Base-by-base conservation (phyloP, 1,140 invertebrate genomes). In the Drosophila carrolli region DNA sequence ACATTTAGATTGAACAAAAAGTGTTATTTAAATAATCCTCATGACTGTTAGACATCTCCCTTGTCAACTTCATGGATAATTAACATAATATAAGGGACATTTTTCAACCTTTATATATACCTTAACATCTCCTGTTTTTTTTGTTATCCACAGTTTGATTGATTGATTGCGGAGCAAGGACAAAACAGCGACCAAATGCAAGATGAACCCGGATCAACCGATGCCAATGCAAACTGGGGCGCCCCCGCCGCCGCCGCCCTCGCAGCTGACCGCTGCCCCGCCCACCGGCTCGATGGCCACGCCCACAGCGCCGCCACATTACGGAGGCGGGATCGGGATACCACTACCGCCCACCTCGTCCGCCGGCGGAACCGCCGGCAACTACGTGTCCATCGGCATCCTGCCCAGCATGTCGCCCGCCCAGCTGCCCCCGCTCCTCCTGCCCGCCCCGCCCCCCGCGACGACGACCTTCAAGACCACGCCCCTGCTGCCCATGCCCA, bases 181-280 rank as follows among this genome's bases (percentile, higher is more conserved):
- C 35, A 66, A 63, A 44, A 81, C 56, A 40, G 66, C 67, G 48
- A 89, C 72, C 80, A 74, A 78, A 84, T 84, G 80, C 84, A 89
- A 89, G 48, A 88, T 89, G 84, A 89, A 89, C 74, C 82, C 84
- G 73, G 80, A 89, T 57, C 77, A 81, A 74, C 57, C 68, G 61
- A 81, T 84, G 44, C 53, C 62, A 59, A 75, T 83, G 80, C 80
- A 78, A 78, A 74, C 76, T 54, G 84, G 84, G 72, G 65, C 65
- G 46, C 65, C 62, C 7, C 62, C 62, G 16, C 62, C 74, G 16
- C 84, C 84, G 62, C 80, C 85, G 29, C 67, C 80, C 43, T 89
- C 77, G 68, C 83, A 80, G 70, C 53, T 73, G 70, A 56, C 59
- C 11, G 41, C 63, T 48, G 60, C 32, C 8, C 59, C 11, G 47